Base-by-base conservation (phyloP, 2,113 vertebrate genomes). In the Esox niger region DNA sequence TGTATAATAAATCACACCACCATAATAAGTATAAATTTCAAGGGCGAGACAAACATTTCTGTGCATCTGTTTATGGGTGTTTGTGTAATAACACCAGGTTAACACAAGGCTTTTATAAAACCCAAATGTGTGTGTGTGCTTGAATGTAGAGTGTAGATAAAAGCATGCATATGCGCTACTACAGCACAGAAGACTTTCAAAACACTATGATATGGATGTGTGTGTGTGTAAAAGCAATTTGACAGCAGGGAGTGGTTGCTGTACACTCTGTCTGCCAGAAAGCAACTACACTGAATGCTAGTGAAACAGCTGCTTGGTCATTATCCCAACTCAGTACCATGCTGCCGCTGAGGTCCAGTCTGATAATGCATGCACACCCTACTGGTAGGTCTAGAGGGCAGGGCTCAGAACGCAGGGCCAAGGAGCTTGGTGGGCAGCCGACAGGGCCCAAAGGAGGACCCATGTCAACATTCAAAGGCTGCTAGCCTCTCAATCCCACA, bases 291-390 rank as follows among this genome's bases (percentile, higher is more conserved):
- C 59, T 61, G n/a, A 61, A 61, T 11, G 32, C 38, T 43, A 61
- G n/a, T 21, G n/a, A n/a, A 66, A 66, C 58, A 67, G 79, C 23
- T 55, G 49, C 13, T 26, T 62, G 73, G 68, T 68, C 13, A 10
- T 43, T 15, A 10, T 64, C 0, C 4, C 15, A 33, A 32, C 58
- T 61, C 60, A 76, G n/a, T n/a, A n/a, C n/a, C n/a, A n/a, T n/a
- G n/a, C n/a, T n/a, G 67, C 75, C 43, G 33, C 2, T 21, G 23
- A 75, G 68, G 32, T 65, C 38, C 58, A 46, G 46, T 66, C 57
- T 33, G 47, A 58, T 70, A 64, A 66, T 70, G 69, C 64, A 69
- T n/a, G n/a, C 71, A 67, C 47, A 46, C 71, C 64, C 61, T 21
- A 7, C 58, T 1, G 38, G 5, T 15, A 17, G 38, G 38, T 10